Base-by-base conservation (phyloP, 2,888 invertebrate genomes). In the Leucophenga maculata region DNA sequence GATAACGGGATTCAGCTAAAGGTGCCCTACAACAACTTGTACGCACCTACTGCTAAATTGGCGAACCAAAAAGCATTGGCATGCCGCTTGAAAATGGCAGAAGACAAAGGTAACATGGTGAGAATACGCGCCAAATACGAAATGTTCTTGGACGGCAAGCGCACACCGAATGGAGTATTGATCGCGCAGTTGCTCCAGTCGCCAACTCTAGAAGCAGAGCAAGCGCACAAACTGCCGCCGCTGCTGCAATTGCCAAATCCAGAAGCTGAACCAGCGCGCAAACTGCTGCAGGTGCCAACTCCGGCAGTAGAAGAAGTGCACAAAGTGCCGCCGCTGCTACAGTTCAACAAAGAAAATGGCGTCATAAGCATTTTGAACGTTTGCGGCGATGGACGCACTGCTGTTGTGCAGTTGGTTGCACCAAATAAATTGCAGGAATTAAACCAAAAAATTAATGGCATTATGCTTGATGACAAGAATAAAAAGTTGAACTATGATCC, bases 181-280 rank as follows among this genome's bases (percentile, higher is more conserved):
- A 50, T 70, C 6, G 83, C 59, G 0, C 65, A 76, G 16, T 76
- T 76, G 55, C 52, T 57, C 6, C 72, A 50, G 6, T 59, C 67
- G 65, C 31, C 54, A 11, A 67, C 79, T 14, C 72, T 74, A 0
- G 14, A 79, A 9, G 8, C 26, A 26, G 26, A 26, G 4, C 26
- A 26, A 26, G n/a, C n/a, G n/a, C n/a, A 32, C 32, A 0, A 57
- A 50, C 13, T 69, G 82, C 39, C n/a, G n/a, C n/a, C n/a, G n/a
- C 79, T 82, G 1, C 1, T 75, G 3, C 6, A 72, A 31, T n/a
- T 72, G 57, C 50, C 78, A 55, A 31, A 18, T 6, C 44, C n/a
- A 0, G 65, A 71, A 52, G 71, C 0, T n/a, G n/a, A n/a, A n/a
- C n/a, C n/a, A 26, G 4, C 6, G 83, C 59, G 0, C 65, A 76